Conservation (phyloP, 1,140 invertebrate genomes). For the Hyles euphorbiae region DNA sequence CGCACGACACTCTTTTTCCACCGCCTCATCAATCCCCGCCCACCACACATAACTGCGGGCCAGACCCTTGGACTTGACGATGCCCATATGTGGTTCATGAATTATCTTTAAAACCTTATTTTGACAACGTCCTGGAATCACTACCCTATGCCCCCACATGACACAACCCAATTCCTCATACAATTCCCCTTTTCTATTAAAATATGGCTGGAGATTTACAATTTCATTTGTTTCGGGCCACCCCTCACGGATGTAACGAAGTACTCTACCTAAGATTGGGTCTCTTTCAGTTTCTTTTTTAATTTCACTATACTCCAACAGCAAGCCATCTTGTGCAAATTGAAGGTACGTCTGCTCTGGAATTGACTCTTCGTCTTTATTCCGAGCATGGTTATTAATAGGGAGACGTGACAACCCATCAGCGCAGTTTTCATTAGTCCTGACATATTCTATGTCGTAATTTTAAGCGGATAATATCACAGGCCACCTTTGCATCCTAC, state of each 20-base stretch:
- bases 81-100: constrained; percentile 40
- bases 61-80: constrained; percentile 40
- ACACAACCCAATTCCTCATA: constrained; percentile 22
- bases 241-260: constrained; percentile 13
- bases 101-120: constrained; percentile 10
- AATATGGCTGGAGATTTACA: constrained; percentile 11
- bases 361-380: not conserved
- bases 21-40: not conserved
- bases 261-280: constrained; percentile 11
- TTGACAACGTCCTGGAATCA: constrained; percentile 15
- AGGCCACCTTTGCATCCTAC: too few species aligned
- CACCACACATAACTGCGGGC: constrained; percentile 41
- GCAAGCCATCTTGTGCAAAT: constrained; percentile 14
- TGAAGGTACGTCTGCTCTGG: constrained; percentile 27
- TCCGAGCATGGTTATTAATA: too few species aligned
- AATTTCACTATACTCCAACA: constrained; percentile 29
- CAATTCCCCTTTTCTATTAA: constrained; percentile 19
- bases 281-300: too few species aligned
- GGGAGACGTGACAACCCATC: constrained; percentile 18
- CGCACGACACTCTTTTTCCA: constrained; percentile 8
- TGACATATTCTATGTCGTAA: too few species aligned
- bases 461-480: too few species aligned
- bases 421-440: constrained; percentile 12
- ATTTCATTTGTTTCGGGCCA: constrained; percentile 14
- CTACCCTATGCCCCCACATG: constrained; percentile 18